These are phyloP conservation scores for Lepilemur septentrionalis DNA, from an alignment of 2,797 vertebrate genomes.

Conservation along the genomic window DNA sequence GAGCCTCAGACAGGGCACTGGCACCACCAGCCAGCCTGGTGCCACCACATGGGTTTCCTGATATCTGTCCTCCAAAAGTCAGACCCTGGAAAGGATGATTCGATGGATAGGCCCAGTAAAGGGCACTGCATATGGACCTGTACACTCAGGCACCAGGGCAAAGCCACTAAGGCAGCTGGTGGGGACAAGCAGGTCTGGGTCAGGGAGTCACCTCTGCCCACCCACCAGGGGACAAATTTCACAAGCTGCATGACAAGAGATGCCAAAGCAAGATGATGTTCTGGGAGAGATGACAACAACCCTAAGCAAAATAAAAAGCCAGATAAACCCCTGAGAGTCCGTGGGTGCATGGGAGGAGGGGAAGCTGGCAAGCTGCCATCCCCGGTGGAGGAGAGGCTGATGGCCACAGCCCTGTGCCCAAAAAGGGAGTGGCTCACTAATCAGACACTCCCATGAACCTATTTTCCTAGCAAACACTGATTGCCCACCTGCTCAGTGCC, in stretches of 20 bases:
- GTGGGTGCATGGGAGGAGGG: neutral
- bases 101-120: neutral
- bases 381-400: neutral
- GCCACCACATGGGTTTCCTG: neutral
- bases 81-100: neutral
- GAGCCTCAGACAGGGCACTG: neutral
- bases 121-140: neutral
- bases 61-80: neutral
- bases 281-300: neutral
- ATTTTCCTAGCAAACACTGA: neutral
- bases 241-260: neutral
- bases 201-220: neutral
- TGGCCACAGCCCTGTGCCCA: neutral
- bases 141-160: neutral
- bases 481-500: neutral
- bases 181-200: neutral
- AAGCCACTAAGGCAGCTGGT: neutral
- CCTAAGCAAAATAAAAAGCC: neutral
- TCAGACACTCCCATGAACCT: neutral
- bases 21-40: neutral
- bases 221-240: neutral
- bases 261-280: neutral
- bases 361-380: neutral
- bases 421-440: neutral
- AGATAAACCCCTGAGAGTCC: neutral